Evolutionary conservation across 2,113 vertebrate species (phyloP).

Genomic region (Copsychus sechellarum): DNA sequence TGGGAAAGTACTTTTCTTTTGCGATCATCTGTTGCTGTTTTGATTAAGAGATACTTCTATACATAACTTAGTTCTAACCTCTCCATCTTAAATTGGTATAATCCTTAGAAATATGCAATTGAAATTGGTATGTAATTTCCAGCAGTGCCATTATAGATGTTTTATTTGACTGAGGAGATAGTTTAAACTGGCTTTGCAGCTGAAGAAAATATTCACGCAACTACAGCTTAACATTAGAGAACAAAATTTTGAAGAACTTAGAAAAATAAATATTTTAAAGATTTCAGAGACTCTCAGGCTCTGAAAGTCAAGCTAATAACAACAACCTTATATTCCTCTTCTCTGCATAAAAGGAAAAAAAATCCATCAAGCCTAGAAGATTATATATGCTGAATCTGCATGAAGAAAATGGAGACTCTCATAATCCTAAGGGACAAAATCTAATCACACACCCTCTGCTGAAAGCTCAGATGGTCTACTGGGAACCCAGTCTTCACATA

Average conservation of each 20-base stretch:
- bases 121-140: not conserved
- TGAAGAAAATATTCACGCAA: not conserved
- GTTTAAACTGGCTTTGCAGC: not conserved
- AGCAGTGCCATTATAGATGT: not conserved
- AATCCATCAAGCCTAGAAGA: not conserved
- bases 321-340: not conserved
- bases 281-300: not conserved
- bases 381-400: not conserved
- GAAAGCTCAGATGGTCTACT: not conserved
- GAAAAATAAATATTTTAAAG: not conserved
- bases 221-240: not conserved
- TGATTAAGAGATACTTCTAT: constrained; percentile 1
- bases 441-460: not conserved
- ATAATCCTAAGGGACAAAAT: not conserved
- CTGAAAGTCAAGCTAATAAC: not conserved
- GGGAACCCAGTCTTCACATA: not conserved
- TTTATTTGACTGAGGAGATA: not conserved
- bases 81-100: not conserved
- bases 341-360: not conserved
- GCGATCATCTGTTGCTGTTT: not conserved
- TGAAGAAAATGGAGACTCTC: not conserved
- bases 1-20: not conserved
- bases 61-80: not conserved
- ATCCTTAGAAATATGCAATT: not conserved
- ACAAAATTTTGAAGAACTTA: not conserved